These are phyloP conservation scores for Crenichthys baileyi DNA, from an alignment of 2,797 vertebrate species.

Conservation along the genomic window DNA sequence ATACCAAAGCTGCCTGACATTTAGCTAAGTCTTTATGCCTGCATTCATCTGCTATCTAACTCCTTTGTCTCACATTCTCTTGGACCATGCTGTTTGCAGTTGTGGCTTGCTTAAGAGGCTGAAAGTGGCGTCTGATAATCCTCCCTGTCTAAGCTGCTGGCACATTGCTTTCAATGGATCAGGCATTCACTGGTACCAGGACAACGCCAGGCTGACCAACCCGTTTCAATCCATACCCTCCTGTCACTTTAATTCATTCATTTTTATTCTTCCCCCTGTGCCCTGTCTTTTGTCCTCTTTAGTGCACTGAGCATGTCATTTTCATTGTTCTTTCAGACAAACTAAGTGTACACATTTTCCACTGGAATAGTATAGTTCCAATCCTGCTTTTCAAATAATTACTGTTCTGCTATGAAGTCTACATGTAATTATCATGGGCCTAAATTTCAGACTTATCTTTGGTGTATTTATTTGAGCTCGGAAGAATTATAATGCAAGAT, in stretches of 20 bases:
- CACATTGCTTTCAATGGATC: constrained; percentile 58
- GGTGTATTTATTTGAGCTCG: background rate
- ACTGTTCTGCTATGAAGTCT: background rate
- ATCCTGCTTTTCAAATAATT: background rate
- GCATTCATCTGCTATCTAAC: constrained; percentile 34
- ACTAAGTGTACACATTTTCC: constrained; percentile 35
- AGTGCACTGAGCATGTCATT: constrained; percentile 12
- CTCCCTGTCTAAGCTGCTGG: constrained; percentile 66
- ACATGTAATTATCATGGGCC: background rate
- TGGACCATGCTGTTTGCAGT: constrained; percentile 52
- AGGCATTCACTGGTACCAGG: constrained; percentile 28
- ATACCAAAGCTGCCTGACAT: constrained; percentile 67
- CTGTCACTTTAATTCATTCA: constrained; percentile 13
- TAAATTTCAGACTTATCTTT: background rate
- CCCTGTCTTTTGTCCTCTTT: background rate
- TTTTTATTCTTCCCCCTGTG: constrained; percentile 15
- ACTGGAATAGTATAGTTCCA: background rate
- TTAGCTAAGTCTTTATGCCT: constrained; percentile 52
- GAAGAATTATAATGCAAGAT: too few relatives aligned
- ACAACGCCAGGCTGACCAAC: constrained; percentile 51
- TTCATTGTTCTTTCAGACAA: constrained; percentile 30
- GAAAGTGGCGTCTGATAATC: constrained; percentile 76
- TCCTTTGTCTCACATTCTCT: constrained; percentile 57
- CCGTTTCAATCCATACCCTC: constrained; percentile 5
- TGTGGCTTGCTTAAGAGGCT: constrained; percentile 70